Evolutionary conservation across 2,113 vertebrate genomes (phyloP).

Genomic region (Brachyistius frenatus): DNA sequence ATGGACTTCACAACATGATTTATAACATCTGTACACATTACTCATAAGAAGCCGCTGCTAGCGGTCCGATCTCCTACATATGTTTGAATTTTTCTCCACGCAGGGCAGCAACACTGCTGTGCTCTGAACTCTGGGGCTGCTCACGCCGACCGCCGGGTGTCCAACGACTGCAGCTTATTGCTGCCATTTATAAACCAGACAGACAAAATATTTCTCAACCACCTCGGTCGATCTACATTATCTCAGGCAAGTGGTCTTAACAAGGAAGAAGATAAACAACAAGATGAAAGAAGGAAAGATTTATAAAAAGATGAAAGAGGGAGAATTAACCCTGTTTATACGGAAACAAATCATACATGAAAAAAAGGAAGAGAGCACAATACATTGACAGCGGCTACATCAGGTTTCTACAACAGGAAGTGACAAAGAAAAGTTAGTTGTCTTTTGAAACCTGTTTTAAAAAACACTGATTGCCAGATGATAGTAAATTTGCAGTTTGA

Average conservation of each 20-base stretch:
- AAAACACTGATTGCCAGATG: too few relatives aligned
- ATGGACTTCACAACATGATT: neutral
- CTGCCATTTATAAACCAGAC: constrained; percentile 1
- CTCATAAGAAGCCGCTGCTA: neutral
- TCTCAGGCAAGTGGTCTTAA: neutral
- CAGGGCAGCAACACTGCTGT: neutral
- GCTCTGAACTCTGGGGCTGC: neutral
- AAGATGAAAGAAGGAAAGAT: neutral
- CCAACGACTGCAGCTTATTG: too few relatives aligned
- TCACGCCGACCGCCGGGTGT: neutral
- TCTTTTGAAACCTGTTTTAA: too few relatives aligned
- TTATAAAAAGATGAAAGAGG: neutral
- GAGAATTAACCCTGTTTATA: too few relatives aligned
- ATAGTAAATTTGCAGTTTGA: too few relatives aligned
- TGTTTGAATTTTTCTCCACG: neutral
- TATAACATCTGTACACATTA: neutral
- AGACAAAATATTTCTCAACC: neutral
- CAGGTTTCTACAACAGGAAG: too few relatives aligned
- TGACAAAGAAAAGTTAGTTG: too few relatives aligned
- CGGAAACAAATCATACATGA: too few relatives aligned
- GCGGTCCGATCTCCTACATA: neutral
- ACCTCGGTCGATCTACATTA: neutral
- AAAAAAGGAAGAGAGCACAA: neutral
- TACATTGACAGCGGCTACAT: too few relatives aligned
- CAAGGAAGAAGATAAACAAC: neutral